A percentile compares a stretch with the other conserved stretches of the same genome.
phyloP scores from a whole-genome alignment of 2,888 invertebrate genomes.

The Argynnis bischoffii region DNA sequence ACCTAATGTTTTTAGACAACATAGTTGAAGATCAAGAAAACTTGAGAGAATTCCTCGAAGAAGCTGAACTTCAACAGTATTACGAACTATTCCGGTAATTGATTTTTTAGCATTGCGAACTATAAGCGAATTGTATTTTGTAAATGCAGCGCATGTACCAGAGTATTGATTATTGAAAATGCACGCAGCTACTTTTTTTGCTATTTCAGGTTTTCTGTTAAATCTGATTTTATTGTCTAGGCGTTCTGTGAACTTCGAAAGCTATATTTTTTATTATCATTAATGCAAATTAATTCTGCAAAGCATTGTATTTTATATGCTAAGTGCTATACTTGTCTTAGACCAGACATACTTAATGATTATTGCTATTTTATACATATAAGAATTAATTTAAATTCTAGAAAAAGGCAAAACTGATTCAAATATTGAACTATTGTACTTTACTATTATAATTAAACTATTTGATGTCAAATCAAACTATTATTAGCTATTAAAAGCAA shows the following conservation, averaged over 20 bases:
- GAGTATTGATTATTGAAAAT: conserved; percentile 19
- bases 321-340: neutral
- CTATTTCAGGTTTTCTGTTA: neutral
- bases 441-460: too few relatives aligned
- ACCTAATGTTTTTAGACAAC: conserved; percentile 51
- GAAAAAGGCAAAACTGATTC: too few relatives aligned
- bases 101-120: conserved; percentile 10
- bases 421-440: too few relatives aligned
- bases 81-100: conserved; percentile 67
- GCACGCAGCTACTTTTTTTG: neutral
- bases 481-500: too few relatives aligned
- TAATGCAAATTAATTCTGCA: neutral
- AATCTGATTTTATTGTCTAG: neutral
- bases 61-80: conserved; percentile 97
- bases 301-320: neutral
- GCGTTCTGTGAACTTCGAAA: neutral
- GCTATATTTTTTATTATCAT: neutral
- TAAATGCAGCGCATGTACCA: conserved; percentile 18
- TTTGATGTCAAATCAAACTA: too few relatives aligned
- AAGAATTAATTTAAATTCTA: neutral
- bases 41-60: conserved; percentile 91
- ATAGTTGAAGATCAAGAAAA: conserved; percentile 60
- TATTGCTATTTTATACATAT: neutral
- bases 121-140: conserved; percentile 21
- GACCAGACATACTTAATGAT: neutral